Percentiles rank a stretch among this genome's conserved stretches.
phyloP scores from a whole-genome alignment of 2,113 vertebrate genomes.

The Carassius carassius region DNA sequence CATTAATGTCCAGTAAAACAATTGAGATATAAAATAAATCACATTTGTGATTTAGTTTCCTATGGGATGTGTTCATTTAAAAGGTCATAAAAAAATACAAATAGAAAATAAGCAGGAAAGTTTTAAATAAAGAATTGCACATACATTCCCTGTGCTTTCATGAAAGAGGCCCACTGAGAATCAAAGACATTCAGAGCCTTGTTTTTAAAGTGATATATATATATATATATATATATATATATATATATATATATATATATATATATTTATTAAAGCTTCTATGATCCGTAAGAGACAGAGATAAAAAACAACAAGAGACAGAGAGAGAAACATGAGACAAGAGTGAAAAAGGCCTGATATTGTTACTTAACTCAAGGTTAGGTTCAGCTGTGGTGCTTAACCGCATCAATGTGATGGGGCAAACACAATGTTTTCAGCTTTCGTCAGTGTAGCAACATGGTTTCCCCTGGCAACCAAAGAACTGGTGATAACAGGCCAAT shows the following conservation, averaged over 20 bases:
- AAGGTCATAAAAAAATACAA: background rate
- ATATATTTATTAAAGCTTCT: background rate
- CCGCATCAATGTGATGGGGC: background rate
- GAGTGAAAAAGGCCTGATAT: background rate
- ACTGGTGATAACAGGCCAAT: slow-evolving; percentile 40
- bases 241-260: too few relatives aligned
- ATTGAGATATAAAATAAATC: background rate
- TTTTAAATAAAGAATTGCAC: too few relatives aligned
- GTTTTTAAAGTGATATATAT: background rate
- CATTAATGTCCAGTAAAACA: background rate
- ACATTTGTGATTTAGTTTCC: background rate
- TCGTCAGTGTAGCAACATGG: slow-evolving; percentile 28
- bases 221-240: too few relatives aligned
- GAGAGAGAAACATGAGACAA: background rate
- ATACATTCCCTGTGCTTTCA: too few relatives aligned
- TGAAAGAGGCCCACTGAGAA: background rate
- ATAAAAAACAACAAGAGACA: slow-evolving; percentile 11
- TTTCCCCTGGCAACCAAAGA: slow-evolving; percentile 25
- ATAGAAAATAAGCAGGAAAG: too few relatives aligned
- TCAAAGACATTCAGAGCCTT: background rate
- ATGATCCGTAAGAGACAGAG: background rate
- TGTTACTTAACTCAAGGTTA: slow-evolving; percentile 27
- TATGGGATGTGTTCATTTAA: background rate
- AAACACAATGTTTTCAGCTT: slow-evolving; percentile 36
- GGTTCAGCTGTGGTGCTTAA: slow-evolving; percentile 6